Conservation (phyloP, 2,888 invertebrate genomes). For the Noctua janthina region DNA sequence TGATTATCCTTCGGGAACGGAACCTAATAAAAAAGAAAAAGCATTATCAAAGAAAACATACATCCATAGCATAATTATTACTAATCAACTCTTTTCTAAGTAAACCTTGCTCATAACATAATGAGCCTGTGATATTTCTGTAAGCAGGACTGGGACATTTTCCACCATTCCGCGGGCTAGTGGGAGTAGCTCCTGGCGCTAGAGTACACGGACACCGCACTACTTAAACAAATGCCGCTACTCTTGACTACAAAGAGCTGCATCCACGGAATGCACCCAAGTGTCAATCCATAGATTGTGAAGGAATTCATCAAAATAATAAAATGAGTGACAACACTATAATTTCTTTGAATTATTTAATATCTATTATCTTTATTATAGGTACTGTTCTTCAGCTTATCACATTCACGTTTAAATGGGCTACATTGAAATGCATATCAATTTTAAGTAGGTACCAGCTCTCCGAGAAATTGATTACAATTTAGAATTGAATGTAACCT, state of each 20-base stretch:
- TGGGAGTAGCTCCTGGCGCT: background rate
- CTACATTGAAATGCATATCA: constrained; percentile 39
- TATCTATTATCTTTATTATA: constrained; percentile 50
- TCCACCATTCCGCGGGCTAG: background rate
- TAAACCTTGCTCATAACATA: background rate
- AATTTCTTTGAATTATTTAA: constrained; percentile 55
- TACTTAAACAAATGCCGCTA: background rate
- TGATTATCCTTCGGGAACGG: no score
- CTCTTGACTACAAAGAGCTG: no score
- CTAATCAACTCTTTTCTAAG: no score
- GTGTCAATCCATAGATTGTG: background rate
- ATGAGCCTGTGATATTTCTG: background rate
- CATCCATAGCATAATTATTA: background rate
- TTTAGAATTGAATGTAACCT: constrained; percentile 2
- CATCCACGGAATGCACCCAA: background rate
- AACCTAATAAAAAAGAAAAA: no score
- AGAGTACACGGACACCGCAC: background rate
- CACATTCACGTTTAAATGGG: constrained; percentile 23
- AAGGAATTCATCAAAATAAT: constrained; percentile 13
- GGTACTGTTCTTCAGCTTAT: constrained; percentile 31
- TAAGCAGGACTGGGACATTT: background rate
- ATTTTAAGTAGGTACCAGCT: constrained; percentile 16
- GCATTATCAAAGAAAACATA: no score
- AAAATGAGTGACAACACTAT: constrained; percentile 34
- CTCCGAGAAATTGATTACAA: constrained; percentile 20